Conservation (phyloP, 2,113 vertebrate species). For the Clarias gariepinus region DNA sequence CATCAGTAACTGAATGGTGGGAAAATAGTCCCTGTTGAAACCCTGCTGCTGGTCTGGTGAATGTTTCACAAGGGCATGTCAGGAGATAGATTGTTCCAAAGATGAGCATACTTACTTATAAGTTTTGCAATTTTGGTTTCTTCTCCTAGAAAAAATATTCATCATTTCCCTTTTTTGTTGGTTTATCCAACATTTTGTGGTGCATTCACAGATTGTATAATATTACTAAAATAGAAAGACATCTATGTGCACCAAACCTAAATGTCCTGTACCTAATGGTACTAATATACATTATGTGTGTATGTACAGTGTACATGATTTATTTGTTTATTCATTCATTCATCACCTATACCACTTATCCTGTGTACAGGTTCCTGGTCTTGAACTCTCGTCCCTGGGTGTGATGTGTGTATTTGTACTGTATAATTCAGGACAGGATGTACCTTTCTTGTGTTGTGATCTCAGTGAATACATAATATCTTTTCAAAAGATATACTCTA, state of each 20-base stretch:
- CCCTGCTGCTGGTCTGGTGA: not conserved
- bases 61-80: not conserved
- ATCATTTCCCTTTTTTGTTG: not conserved
- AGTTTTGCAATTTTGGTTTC: not conserved
- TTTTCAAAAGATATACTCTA: no score
- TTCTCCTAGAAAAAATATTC: not conserved
- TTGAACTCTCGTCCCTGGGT: no score
- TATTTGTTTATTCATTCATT: no score
- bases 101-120: not conserved
- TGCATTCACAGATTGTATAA: not conserved
- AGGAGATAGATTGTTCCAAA: not conserved
- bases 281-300: no score
- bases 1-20: not conserved
- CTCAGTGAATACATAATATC: no score
- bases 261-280: no score
- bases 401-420: no score
- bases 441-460: no score
- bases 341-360: no score
- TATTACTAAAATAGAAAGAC: not conserved
- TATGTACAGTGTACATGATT: no score
- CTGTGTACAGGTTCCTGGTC: no score
- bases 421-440: no score
- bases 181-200: not conserved
- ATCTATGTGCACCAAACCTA: not conserved
- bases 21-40: not conserved